Evolutionary conservation across 2,888 invertebrate species (phyloP).

Genomic region (Drosophila putrida): DNA sequence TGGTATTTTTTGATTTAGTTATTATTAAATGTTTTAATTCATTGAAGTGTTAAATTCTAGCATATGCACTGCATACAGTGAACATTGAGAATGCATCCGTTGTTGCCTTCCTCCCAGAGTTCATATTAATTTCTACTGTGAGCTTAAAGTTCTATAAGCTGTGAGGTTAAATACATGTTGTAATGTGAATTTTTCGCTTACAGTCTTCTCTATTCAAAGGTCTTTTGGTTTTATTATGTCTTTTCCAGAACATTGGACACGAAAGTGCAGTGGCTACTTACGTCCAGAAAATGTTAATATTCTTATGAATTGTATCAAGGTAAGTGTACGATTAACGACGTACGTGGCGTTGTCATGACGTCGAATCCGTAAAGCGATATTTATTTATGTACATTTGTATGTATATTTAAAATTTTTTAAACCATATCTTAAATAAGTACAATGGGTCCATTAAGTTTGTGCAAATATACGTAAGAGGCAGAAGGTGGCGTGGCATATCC

Average conservation of each 20-base stretch:
- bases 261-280: not conserved
- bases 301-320: not conserved
- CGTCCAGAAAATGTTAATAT: not conserved
- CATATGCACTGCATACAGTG: too few relatives aligned
- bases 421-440: too few relatives aligned
- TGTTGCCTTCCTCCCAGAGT: not conserved
- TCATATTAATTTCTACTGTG: not conserved
- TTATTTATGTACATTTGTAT: too few relatives aligned
- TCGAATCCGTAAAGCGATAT: not conserved
- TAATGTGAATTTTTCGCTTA: not conserved
- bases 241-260: not conserved
- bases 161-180: not conserved
- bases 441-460: too few relatives aligned
- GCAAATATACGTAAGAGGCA: too few relatives aligned
- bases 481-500: too few relatives aligned
- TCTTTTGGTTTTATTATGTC: not conserved
- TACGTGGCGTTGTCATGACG: constrained; percentile 30
- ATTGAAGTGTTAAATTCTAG: too few relatives aligned
- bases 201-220: not conserved
- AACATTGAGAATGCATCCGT: not conserved
- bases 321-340: not conserved
- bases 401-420: too few relatives aligned
- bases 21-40: too few relatives aligned
- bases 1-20: too few relatives aligned
- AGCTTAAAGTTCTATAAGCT: not conserved